Evolutionary conservation across 1,140 invertebrate genomes (phyloP).

Genomic region (Schlechtendalia chinensis): DNA sequence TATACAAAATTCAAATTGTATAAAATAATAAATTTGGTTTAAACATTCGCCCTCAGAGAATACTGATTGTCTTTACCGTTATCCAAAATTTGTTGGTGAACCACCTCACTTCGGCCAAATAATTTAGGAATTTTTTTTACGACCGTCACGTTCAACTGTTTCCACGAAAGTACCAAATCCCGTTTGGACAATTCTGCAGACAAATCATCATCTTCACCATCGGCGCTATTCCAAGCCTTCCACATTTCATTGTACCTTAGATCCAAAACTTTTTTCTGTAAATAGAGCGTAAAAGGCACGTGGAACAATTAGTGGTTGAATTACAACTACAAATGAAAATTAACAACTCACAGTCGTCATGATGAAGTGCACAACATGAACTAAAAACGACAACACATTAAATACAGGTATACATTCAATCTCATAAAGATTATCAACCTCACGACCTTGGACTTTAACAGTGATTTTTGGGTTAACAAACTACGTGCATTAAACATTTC

Average conservation of each 20-base stretch:
- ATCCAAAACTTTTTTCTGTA: slow-evolving; percentile 10
- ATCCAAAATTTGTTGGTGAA: slow-evolving; percentile 3
- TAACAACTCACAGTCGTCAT: background rate
- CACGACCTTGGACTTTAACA: background rate
- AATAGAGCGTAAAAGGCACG: background rate
- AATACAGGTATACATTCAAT: background rate
- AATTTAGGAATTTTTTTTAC: slow-evolving; percentile 3
- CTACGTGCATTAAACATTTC: background rate
- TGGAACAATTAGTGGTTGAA: no score
- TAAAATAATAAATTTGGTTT: no score
- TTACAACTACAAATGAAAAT: background rate
- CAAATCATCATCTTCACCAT: background rate
- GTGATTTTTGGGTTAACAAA: background rate
- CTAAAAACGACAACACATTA: background rate
- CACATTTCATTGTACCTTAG: slow-evolving; percentile 41
- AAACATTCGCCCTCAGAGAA: no score
- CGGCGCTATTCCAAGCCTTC: slow-evolving; percentile 17
- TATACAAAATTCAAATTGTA: no score
- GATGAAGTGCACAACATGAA: background rate
- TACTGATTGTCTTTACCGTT: background rate
- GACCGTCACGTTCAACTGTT: slow-evolving; percentile 22
- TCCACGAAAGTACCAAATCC: slow-evolving; percentile 38
- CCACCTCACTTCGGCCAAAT: slow-evolving; percentile 2
- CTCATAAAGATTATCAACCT: background rate
- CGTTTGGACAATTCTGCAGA: background rate